Base-by-base conservation (phyloP, 2,797 vertebrate species). In the Tapera naevia region DNA sequence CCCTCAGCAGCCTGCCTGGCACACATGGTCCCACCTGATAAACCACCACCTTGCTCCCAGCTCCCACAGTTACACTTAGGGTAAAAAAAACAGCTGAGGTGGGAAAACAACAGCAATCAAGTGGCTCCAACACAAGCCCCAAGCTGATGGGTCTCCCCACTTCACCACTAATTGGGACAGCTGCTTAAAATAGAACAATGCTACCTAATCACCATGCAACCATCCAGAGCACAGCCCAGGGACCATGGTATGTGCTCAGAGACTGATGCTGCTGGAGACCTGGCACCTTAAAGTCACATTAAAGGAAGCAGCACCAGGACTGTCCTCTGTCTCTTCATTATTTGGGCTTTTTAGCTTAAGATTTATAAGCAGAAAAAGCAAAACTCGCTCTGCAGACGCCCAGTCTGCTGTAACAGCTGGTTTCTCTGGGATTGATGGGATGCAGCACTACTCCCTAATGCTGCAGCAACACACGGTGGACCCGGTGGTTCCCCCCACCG, bases 61-160 rank as follows among this genome's bases (percentile, higher is more conserved):
- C 46, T 94, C 89, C 86, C 62, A 17, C 11, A 22, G 17, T 78
- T 35, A 46, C n/a, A n/a, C 72, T 37, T 65, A 32, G 74, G 65
- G 73, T 53, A 92, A 93, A 91, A 85, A 85, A 72, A 22, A 74
- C 58, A 60, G 69, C 64, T 24, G 73, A 90, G 80, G 56, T 45
- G 80, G 76, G 82, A 92, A 93, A 97, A 84, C 94, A 88, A 28
- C 0, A 28, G 89, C 79, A 81, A 93, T 90, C 28, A 65, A 89
- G 66, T 13, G 50, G 71, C 91, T 94, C 61, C 50, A 57, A 93
- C 11, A 18, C 10, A 45, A 43, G 61, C 27, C 0, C 92, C 35
- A 24, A 90, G 95, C 74, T 94, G 94, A 95, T 73, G 78, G 89
- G 53, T 56, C 64, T 96, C 73, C 70, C 76, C 79, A 53, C 54